Conservation (phyloP, 2,888 invertebrate species). For the Strigamia transsilvanica region DNA sequence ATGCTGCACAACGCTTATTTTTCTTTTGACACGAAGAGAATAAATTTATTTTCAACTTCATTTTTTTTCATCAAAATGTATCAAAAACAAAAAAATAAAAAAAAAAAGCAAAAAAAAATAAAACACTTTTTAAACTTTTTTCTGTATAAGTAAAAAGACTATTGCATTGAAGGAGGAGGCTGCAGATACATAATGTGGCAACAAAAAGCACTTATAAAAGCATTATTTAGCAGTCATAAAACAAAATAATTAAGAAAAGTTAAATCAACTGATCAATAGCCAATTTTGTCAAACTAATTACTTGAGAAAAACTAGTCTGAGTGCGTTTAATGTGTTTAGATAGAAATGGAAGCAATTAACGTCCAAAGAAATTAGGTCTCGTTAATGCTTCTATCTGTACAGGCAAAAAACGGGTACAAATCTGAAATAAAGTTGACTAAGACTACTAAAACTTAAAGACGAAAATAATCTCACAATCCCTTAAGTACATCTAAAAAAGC, state of each 20-base stretch:
- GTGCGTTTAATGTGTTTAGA: constrained; percentile 21
- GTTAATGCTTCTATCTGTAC: constrained; percentile 9
- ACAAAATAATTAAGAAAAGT: neutral
- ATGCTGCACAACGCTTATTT: no score
- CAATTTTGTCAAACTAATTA: constrained; percentile 2
- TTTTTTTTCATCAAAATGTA: no score
- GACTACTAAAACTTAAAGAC: neutral
- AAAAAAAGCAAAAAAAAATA: no score
- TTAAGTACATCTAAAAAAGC: neutral
- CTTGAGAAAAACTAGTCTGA: neutral
- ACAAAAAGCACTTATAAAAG: neutral
- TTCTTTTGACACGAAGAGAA: no score
- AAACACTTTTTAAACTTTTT: no score
- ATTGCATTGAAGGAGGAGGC: no score
- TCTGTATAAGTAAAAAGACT: no score
- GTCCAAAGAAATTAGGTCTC: constrained; percentile 17
- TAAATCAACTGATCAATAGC: neutral
- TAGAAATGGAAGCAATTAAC: constrained; percentile 21
- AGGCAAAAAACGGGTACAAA: neutral
- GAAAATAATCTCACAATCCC: neutral
- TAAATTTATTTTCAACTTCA: no score
- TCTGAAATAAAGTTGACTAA: neutral
- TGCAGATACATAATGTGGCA: neutral
- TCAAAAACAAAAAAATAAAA: no score
- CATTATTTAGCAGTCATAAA: neutral